Evolutionary conservation across 2,888 invertebrate species (phyloP).

Genomic region (Pammene aurita): DNA sequence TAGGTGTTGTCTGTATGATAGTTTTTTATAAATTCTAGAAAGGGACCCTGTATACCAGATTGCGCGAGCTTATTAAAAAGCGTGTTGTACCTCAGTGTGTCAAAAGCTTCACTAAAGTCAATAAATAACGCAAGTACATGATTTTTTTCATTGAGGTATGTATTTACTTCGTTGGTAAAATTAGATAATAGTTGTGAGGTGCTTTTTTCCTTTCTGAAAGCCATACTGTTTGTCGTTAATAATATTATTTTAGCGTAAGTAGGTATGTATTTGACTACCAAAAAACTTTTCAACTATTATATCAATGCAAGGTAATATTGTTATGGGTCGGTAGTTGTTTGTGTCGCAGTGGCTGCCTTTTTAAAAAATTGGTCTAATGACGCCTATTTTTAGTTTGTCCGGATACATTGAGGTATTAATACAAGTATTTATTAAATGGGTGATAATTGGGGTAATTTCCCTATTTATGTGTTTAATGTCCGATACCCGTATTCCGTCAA

Average conservation of each 20-base stretch:
- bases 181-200: neutral
- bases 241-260: neutral
- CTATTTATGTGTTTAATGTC: neutral
- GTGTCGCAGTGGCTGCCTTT: neutral
- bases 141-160: neutral
- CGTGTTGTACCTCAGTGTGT: neutral
- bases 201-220: neutral
- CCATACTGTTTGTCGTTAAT: neutral
- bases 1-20: neutral
- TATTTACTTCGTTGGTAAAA: conserved; percentile 2
- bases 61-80: neutral
- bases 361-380: neutral
- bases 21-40: neutral
- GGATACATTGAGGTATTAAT: neutral
- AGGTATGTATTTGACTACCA: neutral
- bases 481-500: neutral
- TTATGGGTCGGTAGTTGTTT: conserved; percentile 1
- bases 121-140: neutral
- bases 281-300: neutral
- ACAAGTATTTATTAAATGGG: neutral
- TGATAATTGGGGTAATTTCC: neutral
- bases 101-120: conserved; percentile 2
- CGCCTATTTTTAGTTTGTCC: conserved; percentile 3
- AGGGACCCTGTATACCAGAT: conserved; percentile 2
- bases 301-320: neutral